These are phyloP conservation scores for Anabacerthia variegaticeps DNA, from an alignment of 2,797 vertebrate genomes.

Conservation along the genomic window DNA sequence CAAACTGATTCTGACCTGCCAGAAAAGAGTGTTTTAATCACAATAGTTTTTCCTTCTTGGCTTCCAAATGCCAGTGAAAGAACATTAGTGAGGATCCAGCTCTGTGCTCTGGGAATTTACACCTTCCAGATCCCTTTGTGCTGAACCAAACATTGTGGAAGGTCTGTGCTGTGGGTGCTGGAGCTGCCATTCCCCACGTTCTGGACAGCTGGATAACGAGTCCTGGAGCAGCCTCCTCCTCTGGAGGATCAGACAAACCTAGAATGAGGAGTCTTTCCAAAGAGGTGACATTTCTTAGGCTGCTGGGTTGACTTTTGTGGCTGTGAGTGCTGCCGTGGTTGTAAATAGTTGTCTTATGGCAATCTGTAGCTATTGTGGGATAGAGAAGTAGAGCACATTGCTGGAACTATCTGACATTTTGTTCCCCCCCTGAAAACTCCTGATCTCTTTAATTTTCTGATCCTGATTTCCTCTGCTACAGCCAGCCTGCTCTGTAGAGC, in stretches of 20 bases:
- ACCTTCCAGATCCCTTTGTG: neutral
- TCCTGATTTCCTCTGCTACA: neutral
- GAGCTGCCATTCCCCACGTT: neutral
- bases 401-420: neutral
- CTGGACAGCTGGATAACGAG: neutral
- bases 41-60: neutral
- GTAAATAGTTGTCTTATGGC: neutral
- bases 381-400: neutral
- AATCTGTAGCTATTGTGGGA: neutral
- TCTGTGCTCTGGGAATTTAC: neutral
- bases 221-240: neutral
- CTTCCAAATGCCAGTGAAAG: neutral
- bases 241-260: neutral
- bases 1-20: neutral
- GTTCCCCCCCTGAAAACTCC: fast-evolving
- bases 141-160: neutral
- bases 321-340: neutral
- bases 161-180: neutral
- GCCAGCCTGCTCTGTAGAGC: neutral
- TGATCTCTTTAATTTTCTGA: neutral
- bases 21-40: neutral
- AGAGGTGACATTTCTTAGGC: neutral
- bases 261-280: neutral
- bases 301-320: neutral
- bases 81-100: neutral